Percentiles rank a stretch among this genome's conserved stretches.
These are phyloP conservation scores for Acipenser transmontanus DNA, from an alignment of 2,797 vertebrate species.

Conservation along the genomic window DNA sequence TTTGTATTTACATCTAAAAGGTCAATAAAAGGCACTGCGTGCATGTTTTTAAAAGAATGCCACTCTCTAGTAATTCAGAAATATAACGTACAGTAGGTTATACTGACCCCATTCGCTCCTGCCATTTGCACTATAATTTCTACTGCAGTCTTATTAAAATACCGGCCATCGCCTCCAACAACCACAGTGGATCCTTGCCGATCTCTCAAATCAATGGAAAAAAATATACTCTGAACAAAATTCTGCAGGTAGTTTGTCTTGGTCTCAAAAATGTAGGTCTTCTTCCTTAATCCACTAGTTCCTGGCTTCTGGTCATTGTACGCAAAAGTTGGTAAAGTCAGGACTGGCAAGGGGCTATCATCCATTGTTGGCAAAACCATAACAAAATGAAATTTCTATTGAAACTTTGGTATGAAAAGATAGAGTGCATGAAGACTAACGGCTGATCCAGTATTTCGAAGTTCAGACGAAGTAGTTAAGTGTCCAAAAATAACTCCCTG, in stretches of 20 bases:
- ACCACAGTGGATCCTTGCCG: conserved; percentile 69
- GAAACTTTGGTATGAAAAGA: conserved; percentile 15
- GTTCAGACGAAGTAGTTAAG: conserved; percentile 32
- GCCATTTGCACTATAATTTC: conserved; percentile 72
- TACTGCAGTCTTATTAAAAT: conserved; percentile 65
- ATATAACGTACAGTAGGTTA: conserved; percentile 14
- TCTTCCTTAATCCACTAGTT: conserved; percentile 63
- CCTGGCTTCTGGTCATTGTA: conserved; percentile 63
- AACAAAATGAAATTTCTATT: conserved; percentile 26
- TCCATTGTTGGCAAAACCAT: conserved; percentile 42
- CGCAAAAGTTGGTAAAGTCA: conserved; percentile 57
- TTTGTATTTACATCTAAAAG: too few species aligned
- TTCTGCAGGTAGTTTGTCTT: conserved; percentile 67
- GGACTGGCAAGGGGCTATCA: conserved; percentile 49
- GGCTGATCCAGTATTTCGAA: conserved; percentile 37
- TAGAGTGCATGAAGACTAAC: conserved; percentile 18
- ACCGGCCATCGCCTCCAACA: conserved; percentile 69
- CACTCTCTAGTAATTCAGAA: too few species aligned
- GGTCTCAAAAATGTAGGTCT: conserved; percentile 53
- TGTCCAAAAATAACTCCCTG: conserved; percentile 44
- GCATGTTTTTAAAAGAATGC: too few species aligned
- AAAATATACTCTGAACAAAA: conserved; percentile 67
- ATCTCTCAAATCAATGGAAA: conserved; percentile 67
- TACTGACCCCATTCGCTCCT: conserved; percentile 74
- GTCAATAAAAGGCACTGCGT: too few species aligned